Percentiles rank a stretch among this genome's conserved stretches.
These are phyloP conservation scores for Metaphire vulgaris DNA, from an alignment of 1,140 invertebrate species.

Conservation along the genomic window DNA sequence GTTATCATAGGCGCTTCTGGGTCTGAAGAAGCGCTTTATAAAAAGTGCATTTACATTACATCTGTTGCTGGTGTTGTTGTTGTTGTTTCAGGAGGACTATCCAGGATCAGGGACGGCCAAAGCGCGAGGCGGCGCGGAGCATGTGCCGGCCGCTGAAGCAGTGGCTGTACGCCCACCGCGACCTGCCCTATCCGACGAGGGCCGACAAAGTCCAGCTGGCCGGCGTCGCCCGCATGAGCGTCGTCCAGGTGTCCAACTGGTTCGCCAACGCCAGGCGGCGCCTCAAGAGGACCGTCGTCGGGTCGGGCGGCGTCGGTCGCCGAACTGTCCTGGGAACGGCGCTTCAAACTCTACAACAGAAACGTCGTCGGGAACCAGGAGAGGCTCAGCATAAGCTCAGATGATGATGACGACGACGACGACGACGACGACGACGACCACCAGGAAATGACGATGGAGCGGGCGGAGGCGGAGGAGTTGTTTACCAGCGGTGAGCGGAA, in stretches of 20 bases:
- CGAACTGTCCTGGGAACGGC: slow-evolving; percentile 29
- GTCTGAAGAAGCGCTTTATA: too few species aligned
- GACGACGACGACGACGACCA: background rate
- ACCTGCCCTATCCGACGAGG: slow-evolving; percentile 50
- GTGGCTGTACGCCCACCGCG: slow-evolving; percentile 45
- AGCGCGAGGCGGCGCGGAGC: slow-evolving; percentile 32
- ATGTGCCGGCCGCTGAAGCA: slow-evolving; percentile 47
- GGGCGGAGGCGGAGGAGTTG: too few species aligned
- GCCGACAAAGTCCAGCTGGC: slow-evolving; percentile 47
- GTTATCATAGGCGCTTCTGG: too few species aligned
- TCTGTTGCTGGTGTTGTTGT: too few species aligned
- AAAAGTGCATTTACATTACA: too few species aligned
- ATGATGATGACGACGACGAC: slow-evolving; percentile 40
- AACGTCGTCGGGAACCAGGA: slow-evolving; percentile 49
- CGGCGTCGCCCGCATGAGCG: too few species aligned
- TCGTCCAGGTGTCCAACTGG: slow-evolving; percentile 55
- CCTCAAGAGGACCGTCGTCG: slow-evolving; percentile 18
- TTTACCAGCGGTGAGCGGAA: too few species aligned
- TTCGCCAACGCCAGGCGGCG: slow-evolving; percentile 27
- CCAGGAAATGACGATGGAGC: too few species aligned
- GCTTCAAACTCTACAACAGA: slow-evolving; percentile 46
- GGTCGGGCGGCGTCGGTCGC: too few species aligned
- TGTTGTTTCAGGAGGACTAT: slow-evolving; percentile 14
- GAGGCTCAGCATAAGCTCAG: slow-evolving; percentile 44
- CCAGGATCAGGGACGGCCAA: background rate